A percentile compares a stretch with the other conserved stretches of the same genome.
phyloP scores from a whole-genome alignment of 2,113 vertebrate genomes.

The Nibea albiflora region DNA sequence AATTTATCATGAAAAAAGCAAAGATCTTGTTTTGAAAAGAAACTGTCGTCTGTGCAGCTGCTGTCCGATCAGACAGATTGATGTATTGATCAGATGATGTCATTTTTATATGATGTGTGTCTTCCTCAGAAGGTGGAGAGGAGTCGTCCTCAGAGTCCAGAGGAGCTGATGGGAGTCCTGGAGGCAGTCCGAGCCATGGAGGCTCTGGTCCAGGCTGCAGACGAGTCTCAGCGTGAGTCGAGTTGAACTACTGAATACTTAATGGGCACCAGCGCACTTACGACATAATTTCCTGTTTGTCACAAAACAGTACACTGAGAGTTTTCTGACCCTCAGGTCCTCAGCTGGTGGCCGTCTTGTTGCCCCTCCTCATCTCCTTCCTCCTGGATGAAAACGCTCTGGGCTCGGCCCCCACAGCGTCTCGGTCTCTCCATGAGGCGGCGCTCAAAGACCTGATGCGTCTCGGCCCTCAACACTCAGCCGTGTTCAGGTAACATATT shows the following conservation, averaged over 20 bases:
- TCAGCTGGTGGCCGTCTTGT: slow-evolving; percentile 86
- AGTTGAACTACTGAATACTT: not conserved
- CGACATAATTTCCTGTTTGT: not conserved
- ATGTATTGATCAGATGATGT: not conserved
- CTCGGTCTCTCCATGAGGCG: slow-evolving; percentile 90
- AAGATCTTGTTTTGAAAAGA: not conserved
- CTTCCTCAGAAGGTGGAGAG: slow-evolving; percentile 84
- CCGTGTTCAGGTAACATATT: slow-evolving; percentile 84
- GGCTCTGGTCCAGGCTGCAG: slow-evolving; percentile 85
- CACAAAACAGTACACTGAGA: no score
- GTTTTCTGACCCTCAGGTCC: slow-evolving; percentile 80
- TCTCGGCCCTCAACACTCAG: slow-evolving; percentile 89
- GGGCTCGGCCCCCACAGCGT: slow-evolving; percentile 83
- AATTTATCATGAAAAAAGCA: no score
- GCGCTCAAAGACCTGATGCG: slow-evolving; percentile 92
- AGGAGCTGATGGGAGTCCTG: slow-evolving; percentile 89
- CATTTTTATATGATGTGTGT: not conserved
- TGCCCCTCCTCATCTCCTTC: slow-evolving; percentile 93
- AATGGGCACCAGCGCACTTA: not conserved
- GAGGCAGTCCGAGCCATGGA: slow-evolving; percentile 89
- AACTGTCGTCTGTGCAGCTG: not conserved
- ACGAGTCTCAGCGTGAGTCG: slow-evolving; percentile 86
- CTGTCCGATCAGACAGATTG: not conserved
- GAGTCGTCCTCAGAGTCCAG: slow-evolving; percentile 85
- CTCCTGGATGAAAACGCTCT: slow-evolving; percentile 93